These are phyloP conservation scores for Hippopotamus amphibius DNA, from an alignment of 2,113 vertebrate genomes.

Conservation along the genomic window DNA sequence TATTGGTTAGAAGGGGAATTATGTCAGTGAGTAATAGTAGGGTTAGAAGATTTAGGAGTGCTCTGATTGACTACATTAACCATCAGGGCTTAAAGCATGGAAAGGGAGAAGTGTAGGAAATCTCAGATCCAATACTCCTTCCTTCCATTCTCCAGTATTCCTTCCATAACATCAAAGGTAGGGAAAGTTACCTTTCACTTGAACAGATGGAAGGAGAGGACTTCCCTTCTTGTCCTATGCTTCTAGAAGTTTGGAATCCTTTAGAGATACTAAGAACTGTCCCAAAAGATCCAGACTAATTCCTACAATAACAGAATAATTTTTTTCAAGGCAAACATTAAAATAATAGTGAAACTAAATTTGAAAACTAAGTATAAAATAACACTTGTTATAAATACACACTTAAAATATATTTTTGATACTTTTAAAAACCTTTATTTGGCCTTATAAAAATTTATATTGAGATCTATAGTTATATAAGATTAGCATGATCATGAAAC, in stretches of 20 bases:
- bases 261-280: neutral
- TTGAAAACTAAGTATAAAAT: neutral
- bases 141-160: neutral
- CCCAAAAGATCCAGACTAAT: slow-evolving; percentile 10
- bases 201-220: neutral
- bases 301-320: neutral
- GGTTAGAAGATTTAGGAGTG: neutral
- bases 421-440: neutral
- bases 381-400: neutral
- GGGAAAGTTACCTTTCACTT: neutral
- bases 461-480: neutral
- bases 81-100: neutral
- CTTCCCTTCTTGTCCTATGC: neutral
- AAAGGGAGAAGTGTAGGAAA: neutral
- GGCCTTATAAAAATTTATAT: neutral
- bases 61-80: neutral
- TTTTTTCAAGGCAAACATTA: slow-evolving; percentile 38
- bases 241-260: neutral
- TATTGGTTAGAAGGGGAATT: neutral
- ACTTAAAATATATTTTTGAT: neutral
- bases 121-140: neutral
- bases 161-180: neutral
- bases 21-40: neutral
- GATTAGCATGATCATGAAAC: neutral
- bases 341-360: neutral